Evolutionary conservation across 2,113 vertebrate species (phyloP).

Genomic region (Pipra filicauda): DNA sequence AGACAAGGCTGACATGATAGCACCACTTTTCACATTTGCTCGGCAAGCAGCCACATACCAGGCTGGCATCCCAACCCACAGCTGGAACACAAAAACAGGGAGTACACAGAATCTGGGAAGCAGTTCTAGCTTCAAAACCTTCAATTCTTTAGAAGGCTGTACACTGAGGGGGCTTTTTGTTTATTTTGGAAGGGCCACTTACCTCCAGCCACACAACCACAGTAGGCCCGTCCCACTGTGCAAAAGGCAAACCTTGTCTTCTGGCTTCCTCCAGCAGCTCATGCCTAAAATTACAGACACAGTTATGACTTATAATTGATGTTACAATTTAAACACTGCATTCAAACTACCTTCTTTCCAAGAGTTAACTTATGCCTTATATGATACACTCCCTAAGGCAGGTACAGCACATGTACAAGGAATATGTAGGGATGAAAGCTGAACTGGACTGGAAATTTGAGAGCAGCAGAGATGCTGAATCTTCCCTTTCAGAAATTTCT

Average conservation of each 20-base stretch:
- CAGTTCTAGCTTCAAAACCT: not conserved
- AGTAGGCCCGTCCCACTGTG: constrained; percentile 96
- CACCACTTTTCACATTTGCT: constrained; percentile 96
- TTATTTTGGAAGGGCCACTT: not conserved
- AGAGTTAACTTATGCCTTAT: not conserved
- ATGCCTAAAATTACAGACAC: constrained; percentile 70
- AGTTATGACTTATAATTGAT: not conserved
- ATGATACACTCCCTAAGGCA: not conserved
- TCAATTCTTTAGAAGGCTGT: not conserved
- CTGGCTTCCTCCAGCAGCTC: constrained; percentile 96
- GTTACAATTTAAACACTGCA: not conserved
- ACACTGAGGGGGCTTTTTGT: not conserved
- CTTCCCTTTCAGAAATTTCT: not conserved
- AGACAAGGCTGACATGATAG: constrained; percentile 97
- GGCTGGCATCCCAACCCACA: constrained; percentile 99
- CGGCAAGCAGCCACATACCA: constrained; percentile 98
- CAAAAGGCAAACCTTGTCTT: constrained; percentile 91
- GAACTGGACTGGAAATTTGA: not conserved
- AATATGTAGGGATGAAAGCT: not conserved
- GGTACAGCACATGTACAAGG: not conserved
- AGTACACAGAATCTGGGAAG: not conserved
- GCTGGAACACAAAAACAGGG: constrained; percentile 62
- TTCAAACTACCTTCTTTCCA: not conserved
- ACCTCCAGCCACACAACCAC: constrained; percentile 98
- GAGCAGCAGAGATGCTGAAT: not conserved